These are phyloP conservation scores for Actenoides hombroni DNA, from an alignment of 2,113 vertebrate species.

Conservation along the genomic window DNA sequence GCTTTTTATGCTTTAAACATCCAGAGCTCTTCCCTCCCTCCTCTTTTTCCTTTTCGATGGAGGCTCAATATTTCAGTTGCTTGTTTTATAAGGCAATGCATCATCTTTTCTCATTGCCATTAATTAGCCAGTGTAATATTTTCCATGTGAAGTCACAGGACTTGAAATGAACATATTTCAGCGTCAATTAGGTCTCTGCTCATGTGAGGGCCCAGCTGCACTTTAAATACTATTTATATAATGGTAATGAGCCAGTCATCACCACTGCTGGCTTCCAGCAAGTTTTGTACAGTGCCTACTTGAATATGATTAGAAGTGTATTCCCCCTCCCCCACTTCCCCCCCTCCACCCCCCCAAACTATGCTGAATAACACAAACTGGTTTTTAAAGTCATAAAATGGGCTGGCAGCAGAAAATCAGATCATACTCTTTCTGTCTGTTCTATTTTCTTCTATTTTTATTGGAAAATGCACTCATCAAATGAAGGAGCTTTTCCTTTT, in stretches of 20 bases:
- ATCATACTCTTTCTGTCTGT: conserved; percentile 72
- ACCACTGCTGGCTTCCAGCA: conserved; percentile 42
- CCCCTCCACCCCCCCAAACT: not conserved
- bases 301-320: conserved; percentile 64
- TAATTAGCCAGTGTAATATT: conserved; percentile 70
- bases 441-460: conserved; percentile 39
- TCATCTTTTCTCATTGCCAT: conserved; percentile 62
- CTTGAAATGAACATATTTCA: conserved; percentile 68
- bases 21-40: not conserved
- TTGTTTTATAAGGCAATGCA: conserved; percentile 65
- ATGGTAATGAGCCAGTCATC: conserved; percentile 59
- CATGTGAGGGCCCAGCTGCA: conserved; percentile 70
- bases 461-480: conserved; percentile 62
- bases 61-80: conserved; percentile 44
- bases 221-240: conserved; percentile 59
- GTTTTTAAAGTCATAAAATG: conserved; percentile 60
- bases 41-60: conserved; percentile 25
- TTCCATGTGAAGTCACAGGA: conserved; percentile 73
- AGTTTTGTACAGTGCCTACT: conserved; percentile 51
- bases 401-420: conserved; percentile 61
- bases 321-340: not conserved
- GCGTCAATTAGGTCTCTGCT: conserved; percentile 68
- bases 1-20: conserved; percentile 4
- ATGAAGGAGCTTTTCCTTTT: conserved; percentile 36
- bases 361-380: conserved; percentile 45